phyloP scores from a whole-genome alignment of 2,113 vertebrate genomes.

The Theristicus caerulescens region DNA sequence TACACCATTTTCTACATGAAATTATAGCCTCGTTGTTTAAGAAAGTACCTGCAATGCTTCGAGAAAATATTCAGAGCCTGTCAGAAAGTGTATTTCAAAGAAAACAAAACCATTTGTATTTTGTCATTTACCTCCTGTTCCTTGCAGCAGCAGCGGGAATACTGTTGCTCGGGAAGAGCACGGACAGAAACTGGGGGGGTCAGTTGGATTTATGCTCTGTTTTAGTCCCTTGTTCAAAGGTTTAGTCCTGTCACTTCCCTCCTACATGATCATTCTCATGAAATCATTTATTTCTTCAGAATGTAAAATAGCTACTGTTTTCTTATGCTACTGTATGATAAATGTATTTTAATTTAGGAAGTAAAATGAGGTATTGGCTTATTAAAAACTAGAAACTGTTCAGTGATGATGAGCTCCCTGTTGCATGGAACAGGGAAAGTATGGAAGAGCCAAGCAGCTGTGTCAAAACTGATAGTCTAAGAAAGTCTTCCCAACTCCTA shows the following conservation, averaged over 20 bases:
- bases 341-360: not conserved
- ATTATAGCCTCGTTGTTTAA: not conserved
- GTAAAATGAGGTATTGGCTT: not conserved
- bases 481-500: not conserved
- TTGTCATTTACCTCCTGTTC: not conserved
- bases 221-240: not conserved
- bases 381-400: not conserved
- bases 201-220: not conserved
- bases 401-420: not conserved
- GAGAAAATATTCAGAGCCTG: not conserved
- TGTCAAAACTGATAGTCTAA: not conserved
- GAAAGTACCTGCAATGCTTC: not conserved
- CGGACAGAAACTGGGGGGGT: not conserved
- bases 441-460: not conserved
- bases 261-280: not conserved
- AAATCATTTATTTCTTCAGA: not conserved
- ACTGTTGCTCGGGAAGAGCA: not conserved
- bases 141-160: not conserved
- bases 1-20: not conserved
- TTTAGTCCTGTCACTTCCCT: not conserved
- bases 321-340: not conserved
- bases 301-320: not conserved
- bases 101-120: not conserved
- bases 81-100: not conserved
- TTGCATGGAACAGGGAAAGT: not conserved